Evolutionary conservation across 2,113 vertebrate species (phyloP), one percentile per base, ranked within the genome.

Genomic region (Emydura subglobosa): DNA sequence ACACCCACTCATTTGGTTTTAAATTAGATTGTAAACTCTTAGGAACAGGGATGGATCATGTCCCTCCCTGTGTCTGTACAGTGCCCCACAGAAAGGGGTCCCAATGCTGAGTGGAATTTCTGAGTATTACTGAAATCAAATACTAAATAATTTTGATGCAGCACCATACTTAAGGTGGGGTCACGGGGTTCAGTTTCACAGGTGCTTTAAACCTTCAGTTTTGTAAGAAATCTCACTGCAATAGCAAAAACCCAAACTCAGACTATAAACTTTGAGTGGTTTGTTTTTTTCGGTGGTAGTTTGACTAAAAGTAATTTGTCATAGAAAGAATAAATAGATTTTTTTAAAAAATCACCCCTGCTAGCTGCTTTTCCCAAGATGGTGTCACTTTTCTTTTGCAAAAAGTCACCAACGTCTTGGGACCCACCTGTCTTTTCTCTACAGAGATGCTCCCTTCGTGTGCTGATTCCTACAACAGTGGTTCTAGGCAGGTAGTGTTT

Each of bases 1-100:
- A 24, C 21, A 3, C 3, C 31, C 31, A 22, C 5, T 19, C 2
- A 11, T 10, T 16, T 0, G n/a, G 8, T 6, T 31, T 22, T 24
- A 5, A 5, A 25, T 3, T 34, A 55, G 29, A 31, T 10, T n/a
- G 39, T 24, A 74, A n/a, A 27, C 34, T 68, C 22, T n/a, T 14
- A 6, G 29, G 59, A 34, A 34, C 11, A 65, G 31, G 59, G 59
- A 34, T 14, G 31, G 59, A 65, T 59, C 57, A 59, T 34, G 29
- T 34, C 59, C 59, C 31, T 61, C 59, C 11, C 27, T 61, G 59
- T 31, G 59, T 34, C 34, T 65, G 59, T 65, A 65, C 59, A 74
- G 19, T 42, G 34, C 17, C 19, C 39, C 17, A 8, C n/a, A 21
- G 39, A 22, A 74, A 19, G 65, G 31, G 34, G 14, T 22, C 65